Evolutionary conservation across 1,140 invertebrate species (phyloP).

Genomic region (Philotrypesis tridentata): DNA sequence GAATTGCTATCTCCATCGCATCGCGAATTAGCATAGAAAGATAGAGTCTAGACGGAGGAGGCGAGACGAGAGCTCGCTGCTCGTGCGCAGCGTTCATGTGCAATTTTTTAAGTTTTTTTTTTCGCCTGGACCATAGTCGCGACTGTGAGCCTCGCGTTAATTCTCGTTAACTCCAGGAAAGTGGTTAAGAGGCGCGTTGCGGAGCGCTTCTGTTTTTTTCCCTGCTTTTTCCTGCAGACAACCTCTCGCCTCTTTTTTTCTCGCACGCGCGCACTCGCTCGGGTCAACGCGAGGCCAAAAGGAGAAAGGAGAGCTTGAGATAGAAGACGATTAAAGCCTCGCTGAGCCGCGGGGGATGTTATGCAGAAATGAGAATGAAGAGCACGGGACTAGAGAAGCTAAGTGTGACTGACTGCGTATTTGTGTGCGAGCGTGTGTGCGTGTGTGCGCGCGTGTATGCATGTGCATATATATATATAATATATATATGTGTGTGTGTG

Average conservation of each 20-base stretch:
- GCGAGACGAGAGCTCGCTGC: background rate
- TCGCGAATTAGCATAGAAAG: slow-evolving; percentile 23
- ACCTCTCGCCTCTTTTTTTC: background rate
- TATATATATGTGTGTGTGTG: background rate
- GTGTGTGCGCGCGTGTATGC: too few species aligned
- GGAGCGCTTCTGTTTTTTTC: background rate
- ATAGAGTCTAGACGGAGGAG: slow-evolving; percentile 1
- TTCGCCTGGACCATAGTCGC: background rate
- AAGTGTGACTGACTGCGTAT: background rate
- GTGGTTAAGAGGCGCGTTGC: slow-evolving; percentile 11
- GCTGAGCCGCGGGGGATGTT: slow-evolving; percentile 9
- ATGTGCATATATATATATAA: too few species aligned
- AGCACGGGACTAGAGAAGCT: background rate
- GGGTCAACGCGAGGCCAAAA: background rate
- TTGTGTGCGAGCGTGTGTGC: background rate
- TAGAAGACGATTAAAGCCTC: slow-evolving; percentile 23
- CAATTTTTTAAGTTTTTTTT: slow-evolving; percentile 20
- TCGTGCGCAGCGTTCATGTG: background rate
- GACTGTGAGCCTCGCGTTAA: slow-evolving; percentile 30
- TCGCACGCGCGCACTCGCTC: background rate
- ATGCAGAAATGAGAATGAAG: background rate
- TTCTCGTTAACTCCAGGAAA: slow-evolving; percentile 44
- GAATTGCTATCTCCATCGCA: background rate
- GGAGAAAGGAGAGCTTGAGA: background rate
- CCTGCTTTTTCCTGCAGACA: background rate